Evolutionary conservation across 2,113 vertebrate genomes (phyloP).

Genomic region (Pycnonotus jocosus): DNA sequence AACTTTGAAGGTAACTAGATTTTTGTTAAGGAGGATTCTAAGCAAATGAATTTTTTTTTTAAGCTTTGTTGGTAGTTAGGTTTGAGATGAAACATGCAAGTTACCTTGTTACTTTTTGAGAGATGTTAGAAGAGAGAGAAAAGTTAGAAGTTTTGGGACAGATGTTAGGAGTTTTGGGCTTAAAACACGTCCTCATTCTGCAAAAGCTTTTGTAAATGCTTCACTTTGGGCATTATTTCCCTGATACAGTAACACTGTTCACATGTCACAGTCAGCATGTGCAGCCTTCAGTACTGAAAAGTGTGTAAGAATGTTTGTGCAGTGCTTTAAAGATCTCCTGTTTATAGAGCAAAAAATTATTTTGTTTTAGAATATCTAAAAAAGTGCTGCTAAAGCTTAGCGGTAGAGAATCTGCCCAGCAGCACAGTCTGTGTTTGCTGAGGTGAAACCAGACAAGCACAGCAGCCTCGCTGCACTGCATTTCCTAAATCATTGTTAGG

Average conservation of each 20-base stretch:
- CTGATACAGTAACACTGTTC: background rate
- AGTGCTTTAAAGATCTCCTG: background rate
- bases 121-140: background rate
- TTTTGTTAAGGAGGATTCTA: background rate
- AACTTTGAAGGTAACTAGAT: background rate
- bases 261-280: accelerated
- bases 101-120: background rate
- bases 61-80: background rate
- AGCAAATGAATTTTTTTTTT: background rate
- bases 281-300: background rate
- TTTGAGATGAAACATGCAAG: background rate
- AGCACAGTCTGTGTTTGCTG: background rate
- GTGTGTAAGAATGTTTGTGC: background rate
- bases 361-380: background rate
- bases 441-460: background rate
- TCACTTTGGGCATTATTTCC: background rate
- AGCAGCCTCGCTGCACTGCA: accelerated
- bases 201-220: background rate
- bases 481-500: background rate
- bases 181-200: background rate
- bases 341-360: background rate
- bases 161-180: background rate
- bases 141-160: background rate
- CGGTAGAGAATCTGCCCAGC: background rate
- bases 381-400: background rate